Conservation (phyloP, 2,797 vertebrate species). For the Aulostomus chinensis region DNA sequence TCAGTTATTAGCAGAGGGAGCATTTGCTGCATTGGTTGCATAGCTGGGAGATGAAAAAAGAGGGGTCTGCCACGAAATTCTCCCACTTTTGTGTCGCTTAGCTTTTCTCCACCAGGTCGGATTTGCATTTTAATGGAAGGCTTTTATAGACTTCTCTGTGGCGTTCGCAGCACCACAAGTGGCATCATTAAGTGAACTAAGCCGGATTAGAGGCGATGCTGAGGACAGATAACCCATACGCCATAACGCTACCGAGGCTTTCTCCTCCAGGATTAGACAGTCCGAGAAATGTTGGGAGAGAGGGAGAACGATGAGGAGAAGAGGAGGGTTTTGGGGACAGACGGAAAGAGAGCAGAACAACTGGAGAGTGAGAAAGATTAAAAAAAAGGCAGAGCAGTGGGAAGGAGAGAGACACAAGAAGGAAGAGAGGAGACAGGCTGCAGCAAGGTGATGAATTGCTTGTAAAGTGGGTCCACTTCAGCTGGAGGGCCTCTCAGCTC, state of each 20-base stretch:
- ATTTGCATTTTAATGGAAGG: constrained; percentile 99
- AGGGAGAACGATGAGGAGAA: constrained; percentile 16
- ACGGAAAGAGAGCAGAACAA: constrained; percentile 3
- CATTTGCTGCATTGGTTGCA: constrained; percentile 81
- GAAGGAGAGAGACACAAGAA: constrained; percentile 48
- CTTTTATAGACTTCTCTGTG: constrained; percentile 97
- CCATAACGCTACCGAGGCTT: constrained; percentile 86
- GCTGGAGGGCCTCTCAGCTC: constrained; percentile 57
- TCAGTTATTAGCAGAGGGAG: constrained; percentile 89
- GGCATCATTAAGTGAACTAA: constrained; percentile 99
- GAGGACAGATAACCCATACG: constrained; percentile 89
- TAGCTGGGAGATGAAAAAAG: constrained; percentile 41
- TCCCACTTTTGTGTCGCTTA: constrained; percentile 92
- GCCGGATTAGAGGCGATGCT: constrained; percentile 98
- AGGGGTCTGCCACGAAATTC: constrained; percentile 83
- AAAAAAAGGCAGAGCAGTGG: constrained; percentile 8
- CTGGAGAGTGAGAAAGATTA: constrained; percentile 6
- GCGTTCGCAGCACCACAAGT: constrained; percentile 96
- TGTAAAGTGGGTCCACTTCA: constrained; percentile 70
- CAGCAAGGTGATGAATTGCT: constrained; percentile 71
- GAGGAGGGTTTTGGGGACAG: constrained; percentile 28
- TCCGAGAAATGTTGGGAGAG: constrained; percentile 74
- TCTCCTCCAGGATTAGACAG: constrained; percentile 91
- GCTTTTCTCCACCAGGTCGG: constrained; percentile 87
- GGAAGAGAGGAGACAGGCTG: constrained; percentile 49